Percentiles rank a stretch among this genome's conserved stretches.
These are phyloP conservation scores for Tor tambroides DNA, from an alignment of 2,113 vertebrate genomes.

Conservation along the genomic window DNA sequence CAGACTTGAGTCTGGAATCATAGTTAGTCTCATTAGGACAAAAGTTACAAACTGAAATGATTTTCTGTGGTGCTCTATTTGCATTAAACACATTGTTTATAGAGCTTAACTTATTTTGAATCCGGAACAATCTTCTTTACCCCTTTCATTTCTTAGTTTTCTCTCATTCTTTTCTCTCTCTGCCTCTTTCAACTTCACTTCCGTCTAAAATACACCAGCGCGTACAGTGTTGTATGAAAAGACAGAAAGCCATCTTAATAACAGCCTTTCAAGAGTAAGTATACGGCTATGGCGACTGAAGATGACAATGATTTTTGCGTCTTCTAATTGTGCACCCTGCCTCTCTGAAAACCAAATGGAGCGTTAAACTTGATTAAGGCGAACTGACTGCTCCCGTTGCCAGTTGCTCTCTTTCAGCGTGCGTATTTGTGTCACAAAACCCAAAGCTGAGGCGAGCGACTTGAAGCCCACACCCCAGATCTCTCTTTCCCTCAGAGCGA, in stretches of 20 bases:
- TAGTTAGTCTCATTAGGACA: neutral
- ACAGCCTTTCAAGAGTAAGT: constrained; percentile 70
- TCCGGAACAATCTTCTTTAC: neutral
- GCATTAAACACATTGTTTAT: neutral
- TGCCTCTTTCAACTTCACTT: constrained; percentile 14
- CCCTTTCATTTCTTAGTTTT: constrained; percentile 33
- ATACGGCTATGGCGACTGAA: constrained; percentile 57
- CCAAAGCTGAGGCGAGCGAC: constrained; percentile 40
- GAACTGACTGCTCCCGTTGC: constrained; percentile 57
- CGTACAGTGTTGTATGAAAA: constrained; percentile 32
- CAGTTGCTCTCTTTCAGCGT: constrained; percentile 46
- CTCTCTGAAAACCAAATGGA: constrained; percentile 67
- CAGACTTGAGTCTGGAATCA: neutral
- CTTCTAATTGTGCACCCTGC: constrained; percentile 60
- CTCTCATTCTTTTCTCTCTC: constrained; percentile 17
- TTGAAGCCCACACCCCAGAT: constrained; percentile 46
- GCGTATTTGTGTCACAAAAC: constrained; percentile 32
- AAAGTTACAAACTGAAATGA: neutral
- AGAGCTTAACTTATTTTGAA: neutral
- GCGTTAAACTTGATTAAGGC: constrained; percentile 75
- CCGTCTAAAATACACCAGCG: constrained; percentile 20
- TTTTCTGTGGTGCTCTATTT: neutral
- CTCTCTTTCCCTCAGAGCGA: constrained; percentile 51
- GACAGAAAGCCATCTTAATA: constrained; percentile 69
- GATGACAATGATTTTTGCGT: constrained; percentile 66